Base-by-base conservation (phyloP, 2,113 vertebrate species). In the Eidolon helvum region DNA sequence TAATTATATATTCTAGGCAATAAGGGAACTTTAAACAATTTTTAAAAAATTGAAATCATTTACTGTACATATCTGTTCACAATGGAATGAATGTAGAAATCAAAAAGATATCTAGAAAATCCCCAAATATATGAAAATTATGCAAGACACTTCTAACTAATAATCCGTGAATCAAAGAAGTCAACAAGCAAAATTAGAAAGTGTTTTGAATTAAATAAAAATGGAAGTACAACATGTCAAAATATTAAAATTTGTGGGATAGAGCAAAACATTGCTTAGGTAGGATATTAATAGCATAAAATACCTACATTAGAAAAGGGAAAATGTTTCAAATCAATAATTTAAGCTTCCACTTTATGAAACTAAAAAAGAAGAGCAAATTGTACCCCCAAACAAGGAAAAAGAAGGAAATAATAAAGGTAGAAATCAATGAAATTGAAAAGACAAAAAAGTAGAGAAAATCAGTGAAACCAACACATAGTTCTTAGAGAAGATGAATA, bases 321-420 rank as follows among this genome's bases (percentile, higher is more conserved):
- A 19, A 59, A 57, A 48, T 72, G 30, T 66, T n/a, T 78, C 38
- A 93, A 79, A 43, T 74, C 9, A 66, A 0, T 59, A 50, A 71
- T 24, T 6, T 57, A 26, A 59, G 22, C 28, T 53, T 94, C 35
- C 7, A 84, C n/a, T 35, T 7, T 78, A 89, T 85, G 14, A 82
- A 74, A 63, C 35, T 68, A 40, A 78, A 63, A 50, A 24, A 26
- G 53, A 87, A 90, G 30, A 85, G 38, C 30, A 86, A 86, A 55
- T 72, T 85, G 38, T 85, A 43, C 8, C 18, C 30, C 30, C 33
- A 66, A 68, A 12, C 33, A 75, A 84, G 19, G 53, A 90, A 63
- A 69, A 66, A 30, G 22, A 94, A 68, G 35, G 16, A 95, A 87
- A 80, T 61, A 55, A 88, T 92, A 74, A 94, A 93, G 38, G 55